Evolutionary conservation across 2,113 vertebrate genomes (phyloP).

Genomic region (Holacanthus passer): DNA sequence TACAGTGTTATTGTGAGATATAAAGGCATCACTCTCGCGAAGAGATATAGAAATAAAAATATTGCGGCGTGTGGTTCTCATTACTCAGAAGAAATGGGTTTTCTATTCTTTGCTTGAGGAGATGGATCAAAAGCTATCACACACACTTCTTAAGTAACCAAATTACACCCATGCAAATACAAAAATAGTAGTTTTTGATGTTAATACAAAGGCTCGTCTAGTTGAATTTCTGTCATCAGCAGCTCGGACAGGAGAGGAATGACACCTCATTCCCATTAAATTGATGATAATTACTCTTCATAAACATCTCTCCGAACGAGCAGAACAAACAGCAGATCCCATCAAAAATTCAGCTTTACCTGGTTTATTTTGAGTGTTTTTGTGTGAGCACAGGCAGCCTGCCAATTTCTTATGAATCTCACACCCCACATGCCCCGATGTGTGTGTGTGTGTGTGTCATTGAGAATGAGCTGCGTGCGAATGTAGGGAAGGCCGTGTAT

Average conservation of each 20-base stretch:
- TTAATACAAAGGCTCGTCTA: constrained; percentile 38
- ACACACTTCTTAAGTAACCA: constrained; percentile 26
- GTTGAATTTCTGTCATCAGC: constrained; percentile 31
- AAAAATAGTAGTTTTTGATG: constrained; percentile 30
- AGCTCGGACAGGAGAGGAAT: background rate
- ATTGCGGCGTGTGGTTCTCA: background rate
- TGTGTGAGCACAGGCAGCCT: constrained; percentile 37
- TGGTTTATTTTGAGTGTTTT: constrained; percentile 49
- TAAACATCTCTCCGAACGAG: constrained; percentile 17
- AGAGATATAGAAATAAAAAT: background rate
- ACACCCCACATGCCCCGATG: background rate
- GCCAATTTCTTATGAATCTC: constrained; percentile 48
- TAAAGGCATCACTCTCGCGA: constrained; percentile 3
- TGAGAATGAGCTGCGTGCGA: constrained; percentile 6
- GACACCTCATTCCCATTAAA: constrained; percentile 48
- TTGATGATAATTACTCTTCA: constrained; percentile 39
- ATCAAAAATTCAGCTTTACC: constrained; percentile 38
- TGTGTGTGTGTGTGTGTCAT: constrained; percentile 24
- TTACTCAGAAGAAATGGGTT: constrained; percentile 24
- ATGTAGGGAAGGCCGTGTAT: constrained; percentile 14
- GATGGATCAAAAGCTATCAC: constrained; percentile 27
- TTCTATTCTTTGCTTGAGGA: constrained; percentile 4
- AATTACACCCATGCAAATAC: constrained; percentile 38
- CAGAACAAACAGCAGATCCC: constrained; percentile 46
- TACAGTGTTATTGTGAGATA: background rate